Evolutionary conservation across 1,140 invertebrate species (phyloP).

Genomic region (Drosophila insularis): DNA sequence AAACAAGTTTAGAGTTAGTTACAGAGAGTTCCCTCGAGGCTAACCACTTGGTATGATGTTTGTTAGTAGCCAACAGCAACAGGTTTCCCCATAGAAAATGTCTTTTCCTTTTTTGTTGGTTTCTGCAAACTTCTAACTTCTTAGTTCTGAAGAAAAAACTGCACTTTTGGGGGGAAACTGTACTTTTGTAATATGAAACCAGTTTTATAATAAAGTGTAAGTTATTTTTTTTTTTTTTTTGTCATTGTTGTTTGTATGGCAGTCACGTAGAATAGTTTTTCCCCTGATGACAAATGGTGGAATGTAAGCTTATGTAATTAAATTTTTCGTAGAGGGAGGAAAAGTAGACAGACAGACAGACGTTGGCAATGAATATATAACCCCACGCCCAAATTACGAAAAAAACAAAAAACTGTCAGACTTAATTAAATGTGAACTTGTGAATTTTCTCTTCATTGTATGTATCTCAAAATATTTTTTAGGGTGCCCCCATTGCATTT

Average conservation of each 20-base stretch:
- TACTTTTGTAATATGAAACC: conserved; percentile 16
- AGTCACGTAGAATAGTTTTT: conserved; percentile 39
- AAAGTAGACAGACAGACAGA: neutral
- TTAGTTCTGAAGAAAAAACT: conserved; percentile 10
- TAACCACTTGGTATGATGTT: conserved; percentile 23
- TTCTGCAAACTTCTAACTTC: conserved; percentile 37
- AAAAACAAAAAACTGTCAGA: conserved; percentile 43
- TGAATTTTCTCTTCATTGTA: conserved; percentile 29
- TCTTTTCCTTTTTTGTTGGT: conserved; percentile 42
- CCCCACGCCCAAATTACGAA: conserved; percentile 29
- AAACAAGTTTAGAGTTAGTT: conserved; percentile 28
- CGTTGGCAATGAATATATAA: conserved; percentile 12
- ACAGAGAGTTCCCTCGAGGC: conserved; percentile 39
- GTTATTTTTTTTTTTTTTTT: neutral
- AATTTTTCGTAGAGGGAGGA: neutral
- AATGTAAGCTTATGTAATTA: conserved; percentile 59
- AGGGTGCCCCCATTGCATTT: conserved; percentile 34
- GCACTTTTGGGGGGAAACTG: conserved; percentile 2
- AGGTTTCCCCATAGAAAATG: conserved; percentile 44
- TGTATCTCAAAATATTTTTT: conserved; percentile 35
- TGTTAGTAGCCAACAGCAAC: conserved; percentile 26
- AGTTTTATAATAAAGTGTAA: conserved; percentile 14
- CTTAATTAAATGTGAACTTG: conserved; percentile 75
- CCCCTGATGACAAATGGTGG: conserved; percentile 21
- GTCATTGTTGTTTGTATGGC: conserved; percentile 29